These are phyloP conservation scores for Galerucella pusilla DNA, from an alignment of 2,888 invertebrate species.

Conservation along the genomic window DNA sequence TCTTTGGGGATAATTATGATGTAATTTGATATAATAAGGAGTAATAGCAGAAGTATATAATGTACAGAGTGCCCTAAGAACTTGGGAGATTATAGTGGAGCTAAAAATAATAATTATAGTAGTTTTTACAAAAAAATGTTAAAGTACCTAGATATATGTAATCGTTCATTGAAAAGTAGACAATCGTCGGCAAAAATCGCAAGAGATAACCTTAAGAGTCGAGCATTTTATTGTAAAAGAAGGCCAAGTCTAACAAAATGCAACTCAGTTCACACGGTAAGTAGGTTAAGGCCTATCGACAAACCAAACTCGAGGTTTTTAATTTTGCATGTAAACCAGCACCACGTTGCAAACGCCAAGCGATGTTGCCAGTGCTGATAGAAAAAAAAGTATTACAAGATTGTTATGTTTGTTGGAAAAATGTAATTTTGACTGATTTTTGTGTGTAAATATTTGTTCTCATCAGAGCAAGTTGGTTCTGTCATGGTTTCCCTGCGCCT, in stretches of 20 bases:
- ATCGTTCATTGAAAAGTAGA: conserved; percentile 21
- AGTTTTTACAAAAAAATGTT: background rate
- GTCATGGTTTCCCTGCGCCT: too few species aligned
- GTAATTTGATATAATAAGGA: background rate
- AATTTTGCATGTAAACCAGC: conserved; percentile 55
- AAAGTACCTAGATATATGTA: background rate
- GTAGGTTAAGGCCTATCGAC: conserved; percentile 63
- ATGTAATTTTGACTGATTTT: too few species aligned
- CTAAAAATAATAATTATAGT: background rate
- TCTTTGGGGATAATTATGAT: background rate
- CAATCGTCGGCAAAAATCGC: conserved; percentile 35
- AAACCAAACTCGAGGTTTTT: conserved; percentile 57
- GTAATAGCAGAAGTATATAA: background rate
- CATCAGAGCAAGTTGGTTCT: too few species aligned
- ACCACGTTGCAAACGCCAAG: conserved; percentile 49
- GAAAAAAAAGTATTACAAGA: too few species aligned
- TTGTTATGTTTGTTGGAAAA: too few species aligned
- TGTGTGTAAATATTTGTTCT: too few species aligned
- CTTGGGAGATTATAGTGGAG: too few species aligned
- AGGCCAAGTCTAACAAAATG: conserved; percentile 64
- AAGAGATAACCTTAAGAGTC: conserved; percentile 48
- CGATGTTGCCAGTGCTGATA: conserved; percentile 19
- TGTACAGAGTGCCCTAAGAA: too few species aligned
- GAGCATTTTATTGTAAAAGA: conserved; percentile 56
- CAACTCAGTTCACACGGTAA: conserved; percentile 63